phyloP scores from a whole-genome alignment of 1,140 invertebrate genomes.

The Trachymyrmex cornetzi region DNA sequence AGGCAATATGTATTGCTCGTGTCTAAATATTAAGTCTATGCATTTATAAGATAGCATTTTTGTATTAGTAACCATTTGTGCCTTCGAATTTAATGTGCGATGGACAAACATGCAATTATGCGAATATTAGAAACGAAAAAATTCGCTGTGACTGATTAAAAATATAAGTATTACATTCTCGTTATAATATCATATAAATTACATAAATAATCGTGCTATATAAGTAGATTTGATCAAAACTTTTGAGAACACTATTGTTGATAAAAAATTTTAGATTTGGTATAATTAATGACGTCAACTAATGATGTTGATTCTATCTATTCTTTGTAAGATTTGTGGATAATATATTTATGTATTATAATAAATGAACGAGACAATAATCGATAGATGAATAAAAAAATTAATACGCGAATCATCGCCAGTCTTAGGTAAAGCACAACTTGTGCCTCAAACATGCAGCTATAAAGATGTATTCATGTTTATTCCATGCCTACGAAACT shows the following conservation, averaged over 20 bases:
- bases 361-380: constrained; percentile 22
- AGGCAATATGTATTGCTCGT: neutral
- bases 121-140: constrained; percentile 54
- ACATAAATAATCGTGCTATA: constrained; percentile 34
- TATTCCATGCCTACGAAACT: constrained; percentile 3
- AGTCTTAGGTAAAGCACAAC: constrained; percentile 38
- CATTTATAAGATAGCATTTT: constrained; percentile 68
- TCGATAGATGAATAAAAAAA: constrained; percentile 1
- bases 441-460: constrained; percentile 19
- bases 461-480: constrained; percentile 13
- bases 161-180: constrained; percentile 52
- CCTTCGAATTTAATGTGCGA: constrained; percentile 61
- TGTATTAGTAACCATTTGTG: constrained; percentile 67
- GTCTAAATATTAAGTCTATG: constrained; percentile 11
- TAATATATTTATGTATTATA: constrained; percentile 36
- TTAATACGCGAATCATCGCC: neutral
- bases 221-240: constrained; percentile 35
- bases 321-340: constrained; percentile 8
- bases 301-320: constrained; percentile 33
- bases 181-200: constrained; percentile 41
- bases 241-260: constrained; percentile 43
- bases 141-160: constrained; percentile 59
- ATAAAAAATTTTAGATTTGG: neutral
- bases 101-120: constrained; percentile 36
- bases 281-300: constrained; percentile 10